Percentiles rank a stretch among this genome's conserved stretches.
Conservation (phyloP, 1,140 invertebrate species). For the Eulimnadia texana region DNA sequence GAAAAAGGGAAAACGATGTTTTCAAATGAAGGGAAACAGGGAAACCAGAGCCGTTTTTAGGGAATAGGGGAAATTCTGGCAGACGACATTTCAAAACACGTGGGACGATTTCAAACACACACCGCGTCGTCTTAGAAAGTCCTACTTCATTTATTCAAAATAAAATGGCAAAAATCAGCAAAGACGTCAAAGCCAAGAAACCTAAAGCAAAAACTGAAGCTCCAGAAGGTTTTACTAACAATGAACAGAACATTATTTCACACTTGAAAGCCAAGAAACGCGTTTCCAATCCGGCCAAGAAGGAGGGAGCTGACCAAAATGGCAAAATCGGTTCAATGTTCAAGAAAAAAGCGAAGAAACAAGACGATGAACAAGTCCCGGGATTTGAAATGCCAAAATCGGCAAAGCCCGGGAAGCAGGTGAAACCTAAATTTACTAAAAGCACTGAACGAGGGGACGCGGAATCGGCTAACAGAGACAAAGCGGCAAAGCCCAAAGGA, state of each 20-base stretch:
- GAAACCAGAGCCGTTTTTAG: too few species aligned
- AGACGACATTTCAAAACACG: not conserved
- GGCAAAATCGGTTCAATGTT: not conserved
- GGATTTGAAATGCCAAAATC: not conserved
- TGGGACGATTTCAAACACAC: too few species aligned
- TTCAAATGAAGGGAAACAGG: too few species aligned
- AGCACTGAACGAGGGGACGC: too few species aligned
- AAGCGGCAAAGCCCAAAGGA: too few species aligned
- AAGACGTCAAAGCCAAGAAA: constrained; percentile 5
- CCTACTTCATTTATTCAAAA: not conserved
- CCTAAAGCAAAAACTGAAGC: not conserved
- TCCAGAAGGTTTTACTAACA: not conserved
- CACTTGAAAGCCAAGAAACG: constrained; percentile 5
- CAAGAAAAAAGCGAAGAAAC: not conserved
- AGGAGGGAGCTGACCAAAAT: not conserved
- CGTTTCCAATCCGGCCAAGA: not conserved
- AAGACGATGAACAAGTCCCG: not conserved
- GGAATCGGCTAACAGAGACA: too few species aligned
- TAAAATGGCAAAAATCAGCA: not conserved
- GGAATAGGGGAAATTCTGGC: too few species aligned
- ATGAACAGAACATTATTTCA: not conserved
- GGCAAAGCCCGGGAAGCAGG: not conserved
- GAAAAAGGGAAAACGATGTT: too few species aligned
- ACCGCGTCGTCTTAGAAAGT: too few species aligned
- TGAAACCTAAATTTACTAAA: too few species aligned